Base-by-base conservation (phyloP, 2,797 vertebrate genomes). In the Diplodus sargus region DNA sequence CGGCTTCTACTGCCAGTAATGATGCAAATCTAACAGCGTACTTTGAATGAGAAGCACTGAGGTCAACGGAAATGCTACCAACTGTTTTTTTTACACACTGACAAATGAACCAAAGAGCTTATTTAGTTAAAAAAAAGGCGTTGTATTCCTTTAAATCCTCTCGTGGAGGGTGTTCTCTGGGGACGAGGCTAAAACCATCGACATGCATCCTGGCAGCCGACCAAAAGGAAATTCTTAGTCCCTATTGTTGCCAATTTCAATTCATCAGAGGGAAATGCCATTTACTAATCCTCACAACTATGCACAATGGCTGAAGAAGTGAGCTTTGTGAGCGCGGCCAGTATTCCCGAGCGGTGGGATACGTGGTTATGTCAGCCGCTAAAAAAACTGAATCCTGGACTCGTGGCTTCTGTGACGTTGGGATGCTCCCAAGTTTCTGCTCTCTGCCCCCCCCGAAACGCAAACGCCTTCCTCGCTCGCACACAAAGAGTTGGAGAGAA, bases 151-250 rank as follows among this genome's bases (percentile, higher is more conserved):
- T 64, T 53, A 4, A 60, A 74, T 63, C 15, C 15, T 5, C 56
- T 52, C 56, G 71, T 64, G 0, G 13, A 64, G 70, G 63, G 52
- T 3, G 62, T 13, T 51, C 34, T 43, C 18, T 17, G 54, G 47
- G 56, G 63, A 64, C 51, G 30, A 14, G 70, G 72, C 68, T 79
- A 52, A 81, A 81, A 45, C 70, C 69, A 67, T 75, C 79, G 69
- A 74, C 79, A 78, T 53, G 71, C 70, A 49, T 0, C 10, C 43
- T 91, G 91, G 90, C 88, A 64, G 81, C 22, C 30, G 1, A 72
- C 81, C 87, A 85, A 87, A 65, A 82, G 78, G 85, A 90, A 90
- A 91, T 88, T 88, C 91, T 90, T 85, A 0, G 64, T 78, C 76
- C 47, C 85, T 20, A 69, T 81, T 87, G 83, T 84, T 81, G 85